A percentile compares a stretch with the other conserved stretches of the same genome.
Conservation (phyloP, 2,113 vertebrate genomes). For the Bos indicus region DNA sequence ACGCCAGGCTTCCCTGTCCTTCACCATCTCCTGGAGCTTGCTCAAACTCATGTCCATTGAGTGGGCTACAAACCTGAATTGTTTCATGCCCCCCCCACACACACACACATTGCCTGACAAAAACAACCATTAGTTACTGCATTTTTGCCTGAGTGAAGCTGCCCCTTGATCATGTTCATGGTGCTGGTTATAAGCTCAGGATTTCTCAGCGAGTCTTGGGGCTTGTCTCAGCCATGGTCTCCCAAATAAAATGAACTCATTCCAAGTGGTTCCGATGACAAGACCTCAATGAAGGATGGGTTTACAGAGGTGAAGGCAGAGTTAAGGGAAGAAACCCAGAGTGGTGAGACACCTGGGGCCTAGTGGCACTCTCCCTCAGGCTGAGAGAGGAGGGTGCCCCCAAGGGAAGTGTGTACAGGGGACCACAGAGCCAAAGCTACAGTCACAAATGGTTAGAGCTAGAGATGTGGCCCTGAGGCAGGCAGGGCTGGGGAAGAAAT, state of each 20-base stretch:
- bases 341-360: neutral
- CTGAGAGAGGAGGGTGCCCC: neutral
- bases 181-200: neutral
- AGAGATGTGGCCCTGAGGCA: neutral
- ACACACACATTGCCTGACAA: neutral
- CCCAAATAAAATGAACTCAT: neutral
- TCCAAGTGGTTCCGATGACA: neutral
- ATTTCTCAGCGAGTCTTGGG: neutral
- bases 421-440: no score
- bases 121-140: neutral
- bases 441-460: neutral
- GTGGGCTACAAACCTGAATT: neutral
- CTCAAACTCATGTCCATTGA: neutral
- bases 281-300: neutral
- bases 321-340: neutral
- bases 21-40: neutral
- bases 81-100: neutral
- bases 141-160: neutral
- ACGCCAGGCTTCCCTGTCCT: no score
- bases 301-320: neutral
- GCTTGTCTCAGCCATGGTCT: neutral
- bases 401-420: neutral
- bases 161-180: neutral
- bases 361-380: neutral
- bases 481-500: neutral